These are phyloP conservation scores for Rhabdornis inornatus DNA, from an alignment of 2,113 vertebrate genomes.

Conservation along the genomic window DNA sequence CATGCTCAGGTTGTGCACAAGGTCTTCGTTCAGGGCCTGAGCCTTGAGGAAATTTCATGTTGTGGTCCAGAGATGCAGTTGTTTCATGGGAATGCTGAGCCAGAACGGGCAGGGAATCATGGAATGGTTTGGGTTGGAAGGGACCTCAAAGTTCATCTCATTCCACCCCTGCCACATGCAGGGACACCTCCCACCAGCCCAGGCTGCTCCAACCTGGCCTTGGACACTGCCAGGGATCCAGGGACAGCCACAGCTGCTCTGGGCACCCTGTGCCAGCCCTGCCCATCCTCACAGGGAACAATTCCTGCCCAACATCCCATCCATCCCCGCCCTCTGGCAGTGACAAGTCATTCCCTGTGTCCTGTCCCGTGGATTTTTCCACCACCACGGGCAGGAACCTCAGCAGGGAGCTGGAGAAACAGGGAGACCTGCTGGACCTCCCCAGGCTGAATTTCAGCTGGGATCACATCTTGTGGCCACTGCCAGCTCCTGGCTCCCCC, in stretches of 20 bases:
- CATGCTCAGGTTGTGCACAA: neutral
- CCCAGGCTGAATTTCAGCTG: neutral
- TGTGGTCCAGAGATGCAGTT: neutral
- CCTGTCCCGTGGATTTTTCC: neutral
- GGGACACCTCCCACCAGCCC: accelerated
- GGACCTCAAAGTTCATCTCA: neutral
- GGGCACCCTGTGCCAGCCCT: neutral
- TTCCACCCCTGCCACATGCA: neutral
- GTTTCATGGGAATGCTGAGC: neutral
- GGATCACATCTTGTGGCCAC: neutral
- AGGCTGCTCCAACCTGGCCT: neutral
- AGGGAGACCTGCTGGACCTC: neutral
- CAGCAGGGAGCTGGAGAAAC: neutral
- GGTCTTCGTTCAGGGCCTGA: neutral
- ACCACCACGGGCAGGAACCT: neutral
- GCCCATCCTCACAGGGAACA: neutral
- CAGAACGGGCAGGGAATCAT: neutral
- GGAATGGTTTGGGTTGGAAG: neutral
- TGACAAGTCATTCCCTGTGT: neutral
- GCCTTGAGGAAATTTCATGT: neutral
- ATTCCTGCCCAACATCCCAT: neutral
- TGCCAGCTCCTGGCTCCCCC: neutral
- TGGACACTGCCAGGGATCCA: neutral
- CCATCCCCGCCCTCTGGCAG: neutral
- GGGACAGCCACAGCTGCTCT: neutral